These are phyloP conservation scores for Augochlora pura DNA, from an alignment of 1,140 invertebrate genomes.

Conservation along the genomic window DNA sequence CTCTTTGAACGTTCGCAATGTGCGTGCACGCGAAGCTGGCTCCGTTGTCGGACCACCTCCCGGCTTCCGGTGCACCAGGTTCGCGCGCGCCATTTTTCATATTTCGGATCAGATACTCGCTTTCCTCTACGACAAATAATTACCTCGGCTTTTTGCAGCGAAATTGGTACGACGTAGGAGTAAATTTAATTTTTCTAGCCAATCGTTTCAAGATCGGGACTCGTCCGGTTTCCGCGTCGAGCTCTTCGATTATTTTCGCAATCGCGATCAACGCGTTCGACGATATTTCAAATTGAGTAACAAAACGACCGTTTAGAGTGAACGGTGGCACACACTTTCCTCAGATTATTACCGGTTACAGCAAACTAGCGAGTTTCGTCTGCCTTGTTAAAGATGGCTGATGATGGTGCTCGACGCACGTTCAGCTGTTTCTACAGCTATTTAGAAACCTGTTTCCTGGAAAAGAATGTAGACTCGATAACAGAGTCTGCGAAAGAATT, in stretches of 20 bases:
- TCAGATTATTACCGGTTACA: too few relatives aligned
- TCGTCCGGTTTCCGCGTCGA: too few relatives aligned
- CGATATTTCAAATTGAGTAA: too few relatives aligned
- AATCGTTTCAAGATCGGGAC: too few relatives aligned
- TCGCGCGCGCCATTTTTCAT: constrained; percentile 6
- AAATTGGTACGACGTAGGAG: too few relatives aligned
- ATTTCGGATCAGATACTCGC: background rate
- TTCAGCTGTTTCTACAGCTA: background rate
- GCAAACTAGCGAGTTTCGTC: too few relatives aligned
- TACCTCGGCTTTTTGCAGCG: too few relatives aligned
- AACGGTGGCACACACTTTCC: too few relatives aligned
- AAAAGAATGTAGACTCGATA: constrained; percentile 2
- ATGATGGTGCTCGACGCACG: background rate
- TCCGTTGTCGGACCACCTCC: background rate
- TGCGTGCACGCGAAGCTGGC: background rate
- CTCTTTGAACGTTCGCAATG: background rate
- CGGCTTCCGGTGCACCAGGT: background rate
- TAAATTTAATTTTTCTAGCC: too few relatives aligned
- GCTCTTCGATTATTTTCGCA: too few relatives aligned
- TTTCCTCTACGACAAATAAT: background rate
- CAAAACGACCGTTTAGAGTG: too few relatives aligned
- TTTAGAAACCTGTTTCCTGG: background rate
- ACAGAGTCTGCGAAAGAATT: background rate
- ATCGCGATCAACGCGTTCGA: too few relatives aligned
- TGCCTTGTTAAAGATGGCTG: background rate